Percentiles rank a stretch among this genome's conserved stretches.
These are phyloP conservation scores for Steatornis caripensis DNA, from an alignment of 2,113 vertebrate genomes.

Conservation along the genomic window DNA sequence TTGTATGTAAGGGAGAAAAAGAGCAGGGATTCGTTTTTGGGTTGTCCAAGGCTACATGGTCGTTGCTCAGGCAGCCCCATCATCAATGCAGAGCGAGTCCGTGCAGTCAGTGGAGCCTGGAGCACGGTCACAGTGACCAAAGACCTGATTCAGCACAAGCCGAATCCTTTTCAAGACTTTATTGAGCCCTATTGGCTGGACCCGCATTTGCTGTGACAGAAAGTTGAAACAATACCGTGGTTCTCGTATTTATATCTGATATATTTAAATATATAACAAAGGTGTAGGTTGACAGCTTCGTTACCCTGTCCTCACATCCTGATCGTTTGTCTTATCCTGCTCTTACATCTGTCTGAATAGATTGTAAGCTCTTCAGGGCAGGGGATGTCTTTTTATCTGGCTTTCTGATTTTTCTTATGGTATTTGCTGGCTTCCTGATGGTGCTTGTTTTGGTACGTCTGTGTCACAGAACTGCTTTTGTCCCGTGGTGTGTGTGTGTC, in stretches of 20 bases:
- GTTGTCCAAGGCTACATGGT: rapidly evolving
- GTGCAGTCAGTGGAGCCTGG: not conserved
- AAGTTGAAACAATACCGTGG: rapidly evolving
- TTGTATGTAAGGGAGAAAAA: rapidly evolving
- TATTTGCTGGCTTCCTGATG: not conserved
- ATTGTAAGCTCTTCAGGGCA: not conserved
- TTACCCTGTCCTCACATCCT: not conserved
- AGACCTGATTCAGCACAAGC: not conserved
- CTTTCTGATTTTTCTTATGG: not conserved
- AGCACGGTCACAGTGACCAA: not conserved
- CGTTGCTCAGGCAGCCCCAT: not conserved
- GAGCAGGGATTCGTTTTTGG: not conserved
- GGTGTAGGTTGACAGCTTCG: not conserved
- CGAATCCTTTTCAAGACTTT: not conserved
- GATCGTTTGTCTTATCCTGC: not conserved
- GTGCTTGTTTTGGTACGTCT: too few species aligned
- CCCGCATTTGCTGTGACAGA: not conserved
- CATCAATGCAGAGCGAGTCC: rapidly evolving
- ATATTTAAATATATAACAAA: too few species aligned
- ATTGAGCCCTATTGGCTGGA: not conserved
- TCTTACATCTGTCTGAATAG: not conserved
- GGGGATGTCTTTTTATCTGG: not conserved
- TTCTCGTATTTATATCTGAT: not conserved
- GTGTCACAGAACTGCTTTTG: not conserved
- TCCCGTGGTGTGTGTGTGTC: rapidly evolving